A percentile compares a stretch with the other conserved stretches of the same genome.
phyloP scores from a whole-genome alignment of 1,140 invertebrate species.

The Lepidurus couesii region DNA sequence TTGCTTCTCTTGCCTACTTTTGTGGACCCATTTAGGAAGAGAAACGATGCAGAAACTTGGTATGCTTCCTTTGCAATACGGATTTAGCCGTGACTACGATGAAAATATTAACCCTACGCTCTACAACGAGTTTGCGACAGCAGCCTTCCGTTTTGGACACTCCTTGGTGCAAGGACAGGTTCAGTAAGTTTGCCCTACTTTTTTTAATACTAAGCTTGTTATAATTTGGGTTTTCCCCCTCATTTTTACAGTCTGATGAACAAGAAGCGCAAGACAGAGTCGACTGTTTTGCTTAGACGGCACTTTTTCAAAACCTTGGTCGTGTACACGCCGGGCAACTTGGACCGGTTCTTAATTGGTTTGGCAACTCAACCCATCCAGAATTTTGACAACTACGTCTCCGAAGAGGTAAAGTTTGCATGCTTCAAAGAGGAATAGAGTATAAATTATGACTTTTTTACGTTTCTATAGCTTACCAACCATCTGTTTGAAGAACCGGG shows the following conservation, averaged over 20 bases:
- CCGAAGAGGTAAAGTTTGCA: slow-evolving; percentile 35
- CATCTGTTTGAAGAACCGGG: slow-evolving; percentile 46
- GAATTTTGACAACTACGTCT: slow-evolving; percentile 35
- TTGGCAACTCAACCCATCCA: slow-evolving; percentile 35
- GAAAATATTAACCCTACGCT: slow-evolving; percentile 67
- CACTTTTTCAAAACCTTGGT: slow-evolving; percentile 34
- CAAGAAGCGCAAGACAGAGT: slow-evolving; percentile 26
- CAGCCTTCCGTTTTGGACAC: slow-evolving; percentile 83
- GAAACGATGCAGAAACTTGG: slow-evolving; percentile 40
- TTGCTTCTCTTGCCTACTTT: background rate
- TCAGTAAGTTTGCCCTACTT: slow-evolving; percentile 53
- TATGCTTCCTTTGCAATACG: slow-evolving; percentile 39
- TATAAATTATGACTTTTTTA: background rate
- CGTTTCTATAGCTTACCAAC: slow-evolving; percentile 43
- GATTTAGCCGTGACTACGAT: slow-evolving; percentile 45
- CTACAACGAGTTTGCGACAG: slow-evolving; percentile 77
- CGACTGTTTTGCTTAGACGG: slow-evolving; percentile 24
- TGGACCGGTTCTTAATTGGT: slow-evolving; percentile 39
- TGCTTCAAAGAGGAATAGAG: background rate
- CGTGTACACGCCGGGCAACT: slow-evolving; percentile 37
- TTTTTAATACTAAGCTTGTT: background rate
- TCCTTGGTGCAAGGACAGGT: slow-evolving; percentile 70
- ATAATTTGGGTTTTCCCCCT: background rate
- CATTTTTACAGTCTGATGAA: slow-evolving; percentile 30
- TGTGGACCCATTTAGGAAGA: slow-evolving; percentile 18